Conservation (phyloP, 2,113 vertebrate genomes). For the Eudorcas thomsonii region DNA sequence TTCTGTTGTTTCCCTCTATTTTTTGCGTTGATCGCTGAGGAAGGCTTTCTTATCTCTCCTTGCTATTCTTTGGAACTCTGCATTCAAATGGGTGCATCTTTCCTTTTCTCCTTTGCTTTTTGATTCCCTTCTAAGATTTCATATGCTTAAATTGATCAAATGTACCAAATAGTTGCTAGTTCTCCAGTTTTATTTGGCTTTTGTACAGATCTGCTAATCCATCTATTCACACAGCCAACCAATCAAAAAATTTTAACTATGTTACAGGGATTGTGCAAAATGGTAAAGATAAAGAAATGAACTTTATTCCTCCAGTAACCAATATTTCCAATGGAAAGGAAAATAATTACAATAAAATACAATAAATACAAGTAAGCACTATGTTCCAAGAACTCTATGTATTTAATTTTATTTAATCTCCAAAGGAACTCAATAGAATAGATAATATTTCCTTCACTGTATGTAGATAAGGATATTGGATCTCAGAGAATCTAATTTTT, state of each 20-base stretch:
- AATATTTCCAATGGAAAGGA: neutral
- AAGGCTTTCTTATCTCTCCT: too few species aligned
- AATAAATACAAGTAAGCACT: neutral
- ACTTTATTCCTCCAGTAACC: neutral
- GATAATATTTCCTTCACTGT: neutral
- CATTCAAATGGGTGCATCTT: too few species aligned
- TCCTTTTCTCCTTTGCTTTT: too few species aligned
- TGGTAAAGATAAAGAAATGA: neutral
- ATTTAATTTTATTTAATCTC: conserved; percentile 18
- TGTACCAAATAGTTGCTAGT: neutral
- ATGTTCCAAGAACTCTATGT: neutral
- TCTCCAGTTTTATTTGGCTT: neutral
- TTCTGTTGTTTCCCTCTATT: too few species aligned
- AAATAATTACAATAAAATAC: neutral
- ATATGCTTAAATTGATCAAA: neutral
- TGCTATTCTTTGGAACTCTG: too few species aligned
- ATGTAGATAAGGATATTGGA: neutral
- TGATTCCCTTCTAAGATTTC: neutral
- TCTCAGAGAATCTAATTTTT: neutral
- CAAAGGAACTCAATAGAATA: neutral
- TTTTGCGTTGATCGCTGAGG: too few species aligned
- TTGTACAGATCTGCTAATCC: neutral
- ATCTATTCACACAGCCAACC: neutral
- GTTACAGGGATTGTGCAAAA: neutral
- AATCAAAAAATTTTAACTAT: neutral